These are phyloP conservation scores for Julus scandinavius DNA, from an alignment of 2,888 invertebrate genomes.

Conservation along the genomic window DNA sequence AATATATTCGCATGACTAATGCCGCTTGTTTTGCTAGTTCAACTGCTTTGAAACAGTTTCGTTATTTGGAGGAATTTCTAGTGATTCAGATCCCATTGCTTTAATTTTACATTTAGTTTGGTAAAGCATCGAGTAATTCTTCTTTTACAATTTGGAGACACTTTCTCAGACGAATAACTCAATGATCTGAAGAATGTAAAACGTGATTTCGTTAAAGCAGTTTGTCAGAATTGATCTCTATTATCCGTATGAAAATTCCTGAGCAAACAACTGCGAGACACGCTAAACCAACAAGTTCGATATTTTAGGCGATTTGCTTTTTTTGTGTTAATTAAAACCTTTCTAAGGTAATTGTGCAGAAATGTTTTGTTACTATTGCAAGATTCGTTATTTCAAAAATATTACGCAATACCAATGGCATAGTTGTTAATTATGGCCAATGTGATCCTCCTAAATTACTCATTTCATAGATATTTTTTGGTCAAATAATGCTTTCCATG, in stretches of 20 bases:
- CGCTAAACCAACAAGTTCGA: background rate
- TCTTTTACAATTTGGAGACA: background rate
- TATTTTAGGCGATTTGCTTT: background rate
- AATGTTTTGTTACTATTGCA: background rate
- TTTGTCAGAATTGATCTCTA: background rate
- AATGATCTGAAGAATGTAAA: background rate
- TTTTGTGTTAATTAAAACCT: background rate
- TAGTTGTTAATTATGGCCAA: background rate
- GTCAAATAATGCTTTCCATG: background rate
- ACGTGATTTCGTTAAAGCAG: background rate
- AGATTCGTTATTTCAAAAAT: background rate
- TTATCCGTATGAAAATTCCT: background rate
- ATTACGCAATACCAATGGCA: background rate
- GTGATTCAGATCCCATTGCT: background rate
- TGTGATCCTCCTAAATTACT: background rate
- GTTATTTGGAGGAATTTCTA: background rate
- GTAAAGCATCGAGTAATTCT: background rate
- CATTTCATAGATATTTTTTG: background rate
- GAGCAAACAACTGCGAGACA: background rate
- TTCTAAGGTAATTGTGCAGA: background rate
- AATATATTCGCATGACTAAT: background rate
- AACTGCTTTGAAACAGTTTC: background rate
- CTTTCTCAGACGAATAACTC: background rate
- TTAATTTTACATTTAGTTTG: constrained; percentile 3
- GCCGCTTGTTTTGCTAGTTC: background rate